These are phyloP conservation scores for Ochropleura plecta DNA, from an alignment of 2,888 invertebrate species.

Conservation along the genomic window DNA sequence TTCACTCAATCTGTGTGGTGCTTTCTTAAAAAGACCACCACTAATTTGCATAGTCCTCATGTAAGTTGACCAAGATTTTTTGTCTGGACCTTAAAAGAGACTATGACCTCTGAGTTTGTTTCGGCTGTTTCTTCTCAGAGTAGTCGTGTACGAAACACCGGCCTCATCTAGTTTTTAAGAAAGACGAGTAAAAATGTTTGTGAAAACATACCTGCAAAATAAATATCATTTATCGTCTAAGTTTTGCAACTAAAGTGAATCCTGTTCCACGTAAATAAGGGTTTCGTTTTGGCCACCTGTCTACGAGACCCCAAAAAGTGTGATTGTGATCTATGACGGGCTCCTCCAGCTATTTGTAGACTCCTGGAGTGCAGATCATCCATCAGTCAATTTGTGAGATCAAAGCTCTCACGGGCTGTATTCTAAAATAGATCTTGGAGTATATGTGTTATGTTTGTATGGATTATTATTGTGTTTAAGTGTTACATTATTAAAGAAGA, in stretches of 20 bases:
- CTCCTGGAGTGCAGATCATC: constrained; percentile 44
- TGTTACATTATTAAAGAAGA: not conserved
- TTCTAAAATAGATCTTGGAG: constrained; percentile 20
- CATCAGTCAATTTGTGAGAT: constrained; percentile 63
- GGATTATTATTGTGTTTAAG: not conserved
- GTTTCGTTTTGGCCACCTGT: not conserved
- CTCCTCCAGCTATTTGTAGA: constrained; percentile 32
- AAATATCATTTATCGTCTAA: no score
- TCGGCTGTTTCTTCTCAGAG: no score
- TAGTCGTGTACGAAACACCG: no score
- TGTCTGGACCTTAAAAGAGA: no score
- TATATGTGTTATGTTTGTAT: constrained; percentile 1
- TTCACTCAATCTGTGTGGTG: no score
- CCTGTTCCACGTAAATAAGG: not conserved
- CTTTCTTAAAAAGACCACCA: no score
- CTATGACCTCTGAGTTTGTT: no score
- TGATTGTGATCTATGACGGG: constrained; percentile 50
- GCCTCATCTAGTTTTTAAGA: no score
- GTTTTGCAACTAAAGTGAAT: not conserved
- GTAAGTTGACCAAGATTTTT: no score
- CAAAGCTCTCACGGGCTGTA: constrained; percentile 12
- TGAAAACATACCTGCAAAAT: no score
- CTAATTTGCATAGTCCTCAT: no score
- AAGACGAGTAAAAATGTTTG: no score
- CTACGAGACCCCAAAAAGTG: constrained; percentile 23